Conservation (phyloP, 2,888 invertebrate genomes). For the Lymantria monacha region DNA sequence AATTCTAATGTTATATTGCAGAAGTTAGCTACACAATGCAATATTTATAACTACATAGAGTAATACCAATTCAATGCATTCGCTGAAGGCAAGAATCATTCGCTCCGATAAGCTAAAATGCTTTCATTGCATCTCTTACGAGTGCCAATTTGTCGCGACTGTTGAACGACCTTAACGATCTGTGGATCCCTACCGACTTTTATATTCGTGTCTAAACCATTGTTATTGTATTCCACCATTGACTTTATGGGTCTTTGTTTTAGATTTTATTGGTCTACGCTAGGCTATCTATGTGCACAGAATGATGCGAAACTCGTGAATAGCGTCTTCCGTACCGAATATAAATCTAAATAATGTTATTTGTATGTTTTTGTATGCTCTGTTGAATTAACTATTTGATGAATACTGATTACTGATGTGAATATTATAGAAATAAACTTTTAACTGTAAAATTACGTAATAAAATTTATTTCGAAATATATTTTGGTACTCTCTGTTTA, state of each 20-base stretch:
- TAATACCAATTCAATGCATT: too few species aligned
- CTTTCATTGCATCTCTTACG: constrained; percentile 1
- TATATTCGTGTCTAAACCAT: constrained; percentile 16
- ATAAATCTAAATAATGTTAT: neutral
- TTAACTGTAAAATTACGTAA: too few species aligned
- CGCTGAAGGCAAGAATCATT: neutral
- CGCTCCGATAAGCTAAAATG: neutral
- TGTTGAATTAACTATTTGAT: too few species aligned
- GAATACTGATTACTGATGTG: too few species aligned
- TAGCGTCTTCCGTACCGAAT: neutral
- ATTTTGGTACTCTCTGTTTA: too few species aligned
- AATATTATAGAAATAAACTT: too few species aligned
- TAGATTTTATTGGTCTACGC: constrained; percentile 21
- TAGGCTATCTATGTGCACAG: constrained; percentile 8
- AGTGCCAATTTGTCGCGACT: constrained; percentile 24
- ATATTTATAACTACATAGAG: too few species aligned
- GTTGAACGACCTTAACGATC: constrained; percentile 11
- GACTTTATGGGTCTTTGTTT: constrained; percentile 32
- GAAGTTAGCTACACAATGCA: too few species aligned
- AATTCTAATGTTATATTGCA: neutral
- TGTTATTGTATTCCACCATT: constrained; percentile 20
- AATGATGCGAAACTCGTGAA: neutral
- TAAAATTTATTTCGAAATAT: too few species aligned
- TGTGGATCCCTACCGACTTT: constrained; percentile 1
- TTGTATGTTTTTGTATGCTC: too few species aligned